Evolutionary conservation across 2,113 vertebrate genomes (phyloP), one percentile per base, ranked within the genome.

Genomic region (Furnarius figulus): DNA sequence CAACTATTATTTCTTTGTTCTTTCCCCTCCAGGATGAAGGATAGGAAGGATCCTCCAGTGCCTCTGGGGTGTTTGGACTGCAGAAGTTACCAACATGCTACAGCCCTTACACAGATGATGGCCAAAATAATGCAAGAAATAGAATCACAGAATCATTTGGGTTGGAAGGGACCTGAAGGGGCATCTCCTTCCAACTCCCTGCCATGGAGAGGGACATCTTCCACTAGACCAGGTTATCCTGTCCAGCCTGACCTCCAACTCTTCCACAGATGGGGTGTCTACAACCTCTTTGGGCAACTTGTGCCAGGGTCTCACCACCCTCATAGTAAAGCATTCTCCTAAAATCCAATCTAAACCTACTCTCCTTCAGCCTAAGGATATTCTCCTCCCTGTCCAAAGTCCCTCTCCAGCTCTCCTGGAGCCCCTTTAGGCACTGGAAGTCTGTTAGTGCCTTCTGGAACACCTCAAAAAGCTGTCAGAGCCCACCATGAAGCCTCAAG

Each of bases 31-130:
- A 76, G 49, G 13, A 28, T 40, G 62, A 50, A 46, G 47, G 33
- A 50, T 3, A 28, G 6, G 18, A 47, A 19, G 23, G 40, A 61
- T 49, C 10, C 4, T n/a, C 23, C 27, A 18, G 27, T 19, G 15
- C 23, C 49, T 37, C 14, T 9, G 17, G 10, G 6, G 13, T 10
- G 15, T 28, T 9, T 24, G 28, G 40, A 12, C 44, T 49, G 14
- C 25, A 35, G 20, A 30, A 85, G 5, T n/a, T 5, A 23, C 25
- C 40, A 16, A 8, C 35, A 1, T 4, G 8, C 6, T 68, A 13
- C 56, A 81, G 6, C 10, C 10, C 11, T 73, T 22, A 17, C 21
- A 22, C 14, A 13, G 58, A 8, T 2, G 24, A 24, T 0, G 0
- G 30, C 19, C 33, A 65, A 47, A 42, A 0, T 1, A 30, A 27